Conservation (phyloP, 2,888 invertebrate species). For the Rapana venosa region DNA sequence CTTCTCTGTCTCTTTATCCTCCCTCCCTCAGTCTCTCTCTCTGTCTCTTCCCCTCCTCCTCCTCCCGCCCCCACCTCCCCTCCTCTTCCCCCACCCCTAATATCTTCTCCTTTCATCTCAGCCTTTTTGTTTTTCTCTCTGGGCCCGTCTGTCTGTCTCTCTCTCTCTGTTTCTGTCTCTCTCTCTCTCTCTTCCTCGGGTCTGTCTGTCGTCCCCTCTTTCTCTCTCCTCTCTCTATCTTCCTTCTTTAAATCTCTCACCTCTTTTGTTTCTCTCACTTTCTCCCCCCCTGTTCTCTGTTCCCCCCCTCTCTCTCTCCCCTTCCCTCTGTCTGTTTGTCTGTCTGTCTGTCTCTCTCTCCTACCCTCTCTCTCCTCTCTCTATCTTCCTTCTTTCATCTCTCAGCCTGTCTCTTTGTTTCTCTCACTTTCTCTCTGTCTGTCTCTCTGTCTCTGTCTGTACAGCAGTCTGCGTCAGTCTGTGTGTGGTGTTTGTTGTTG, state of each 20-base stretch:
- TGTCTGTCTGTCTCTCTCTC: neutral
- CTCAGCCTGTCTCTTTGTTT: neutral
- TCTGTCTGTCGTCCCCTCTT: neutral
- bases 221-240: neutral
- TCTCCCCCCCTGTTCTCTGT: neutral
- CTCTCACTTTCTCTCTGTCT: too few relatives aligned
- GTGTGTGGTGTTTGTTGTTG: too few relatives aligned
- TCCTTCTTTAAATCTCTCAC: too few relatives aligned
- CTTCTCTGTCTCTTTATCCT: neutral
- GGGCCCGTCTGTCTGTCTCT: neutral
- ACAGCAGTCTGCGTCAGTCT: too few relatives aligned
- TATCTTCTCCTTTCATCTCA: too few relatives aligned
- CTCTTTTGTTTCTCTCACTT: neutral
- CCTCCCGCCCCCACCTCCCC: neutral
- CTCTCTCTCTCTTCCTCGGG: neutral
- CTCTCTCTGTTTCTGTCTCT: neutral
- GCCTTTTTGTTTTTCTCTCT: neutral
- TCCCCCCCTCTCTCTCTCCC: neutral
- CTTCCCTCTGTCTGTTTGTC: neutral
- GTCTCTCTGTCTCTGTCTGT: neutral
- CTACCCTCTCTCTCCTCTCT: neutral
- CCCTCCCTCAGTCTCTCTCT: neutral
- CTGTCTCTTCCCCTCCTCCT: neutral
- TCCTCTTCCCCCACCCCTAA: too few relatives aligned
- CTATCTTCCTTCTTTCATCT: neutral